Conservation (phyloP, 2,888 invertebrate genomes). For the Acanthosepion lycidas region DNA sequence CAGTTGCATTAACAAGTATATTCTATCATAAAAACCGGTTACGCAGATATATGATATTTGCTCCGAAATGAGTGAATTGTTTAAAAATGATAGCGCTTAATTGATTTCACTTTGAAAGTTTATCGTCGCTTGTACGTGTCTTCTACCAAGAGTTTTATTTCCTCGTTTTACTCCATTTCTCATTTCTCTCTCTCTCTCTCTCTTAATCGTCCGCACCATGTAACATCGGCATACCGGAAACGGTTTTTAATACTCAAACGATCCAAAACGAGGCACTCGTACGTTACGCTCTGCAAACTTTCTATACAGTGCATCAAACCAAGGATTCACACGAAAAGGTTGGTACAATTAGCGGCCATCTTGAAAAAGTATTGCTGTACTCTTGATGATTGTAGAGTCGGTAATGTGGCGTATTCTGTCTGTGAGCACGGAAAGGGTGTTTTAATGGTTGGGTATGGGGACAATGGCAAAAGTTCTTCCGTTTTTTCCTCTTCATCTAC, state of each 20-base stretch:
- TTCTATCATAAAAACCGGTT: neutral
- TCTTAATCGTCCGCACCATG: constrained; percentile 9
- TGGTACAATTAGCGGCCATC: constrained; percentile 22
- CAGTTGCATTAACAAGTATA: neutral
- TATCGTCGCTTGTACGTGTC: neutral
- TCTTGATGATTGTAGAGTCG: constrained; percentile 22
- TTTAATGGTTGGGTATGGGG: neutral
- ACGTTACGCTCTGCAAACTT: constrained; percentile 33
- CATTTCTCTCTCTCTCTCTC: neutral
- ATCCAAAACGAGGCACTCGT: constrained; percentile 23
- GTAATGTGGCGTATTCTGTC: constrained; percentile 18
- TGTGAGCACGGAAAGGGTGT: neutral
- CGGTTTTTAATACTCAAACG: constrained; percentile 22
- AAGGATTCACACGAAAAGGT: constrained; percentile 9
- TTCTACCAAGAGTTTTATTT: neutral
- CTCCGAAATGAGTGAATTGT: neutral
- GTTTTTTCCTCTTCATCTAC: neutral
- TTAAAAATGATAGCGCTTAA: neutral
- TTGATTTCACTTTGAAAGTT: neutral
- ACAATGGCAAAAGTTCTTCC: neutral
- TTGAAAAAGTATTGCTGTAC: neutral
- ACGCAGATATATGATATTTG: neutral
- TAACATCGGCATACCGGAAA: constrained; percentile 10
- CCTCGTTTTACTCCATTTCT: neutral
- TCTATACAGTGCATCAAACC: constrained; percentile 8